Evolutionary conservation across 2,888 invertebrate genomes (phyloP), one percentile per base, ranked within the genome.

Genomic region (Choreutis nemorana): DNA sequence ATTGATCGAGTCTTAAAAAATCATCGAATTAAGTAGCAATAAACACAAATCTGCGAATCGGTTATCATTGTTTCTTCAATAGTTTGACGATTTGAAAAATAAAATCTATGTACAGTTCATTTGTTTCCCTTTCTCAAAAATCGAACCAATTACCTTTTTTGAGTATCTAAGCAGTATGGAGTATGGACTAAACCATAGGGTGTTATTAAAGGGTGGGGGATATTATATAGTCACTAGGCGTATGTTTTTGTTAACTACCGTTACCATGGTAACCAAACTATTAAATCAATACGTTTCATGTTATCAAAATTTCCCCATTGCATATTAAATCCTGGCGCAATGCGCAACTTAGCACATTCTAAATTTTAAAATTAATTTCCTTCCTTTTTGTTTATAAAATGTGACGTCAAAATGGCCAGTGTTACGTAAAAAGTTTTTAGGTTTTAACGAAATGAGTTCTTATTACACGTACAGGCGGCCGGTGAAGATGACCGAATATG

Each of bases 401-500:
- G 53, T 55, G 40, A 52, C 12, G 14, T 24, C 5, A 10, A 14
- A n/a, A 5, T 3, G 14, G 20, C 14, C 18, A 28, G n/a, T 30
- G 23, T n/a, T n/a, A n/a, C 7, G 14, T 14, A 16, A 31, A 20
- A 35, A 25, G 23, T 30, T 35, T 32, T 12, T 33, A 32, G 30
- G 28, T 35, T 40, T 37, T 31, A 33, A 35, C 31, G 30, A 35
- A 31, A 51, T 52, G 49, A 39, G 56, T 50, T 48, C 62, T 26
- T 62, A 64, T 43, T 65, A 59, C 53, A 53, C 61, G 34, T 64
- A 51, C 46, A 77, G 78, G 52, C 48, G 77, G 32, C 75, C 75
- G n/a, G 52, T 54, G 12, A 80, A 77, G 45, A 63, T 78, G 63
- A 65, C 52, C 29, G 80, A 80, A 2, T 80, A 75, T 61, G 80